Evolutionary conservation across 2,113 vertebrate species (phyloP), one percentile per base, ranked within the genome.

Genomic region (Mustela nigripes): DNA sequence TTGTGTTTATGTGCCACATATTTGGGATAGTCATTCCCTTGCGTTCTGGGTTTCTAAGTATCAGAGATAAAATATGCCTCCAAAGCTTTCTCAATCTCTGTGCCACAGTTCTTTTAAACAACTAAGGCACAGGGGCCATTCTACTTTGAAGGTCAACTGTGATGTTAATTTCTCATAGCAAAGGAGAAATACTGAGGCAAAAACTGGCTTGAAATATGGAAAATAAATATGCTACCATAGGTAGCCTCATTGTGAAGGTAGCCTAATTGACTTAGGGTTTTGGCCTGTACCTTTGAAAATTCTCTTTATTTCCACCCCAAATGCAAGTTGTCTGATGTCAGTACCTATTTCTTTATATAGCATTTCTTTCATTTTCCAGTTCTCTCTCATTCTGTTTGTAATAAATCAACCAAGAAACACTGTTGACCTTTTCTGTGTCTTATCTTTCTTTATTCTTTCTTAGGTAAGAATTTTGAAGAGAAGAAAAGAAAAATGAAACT

Each of bases 321-420:
- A 67, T 83, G 89, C 79, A 85, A 65, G 42, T 89, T 81, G 28
- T 86, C 60, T 87, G 73, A 56, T 86, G 71, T 96, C 80, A 90
- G 21, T 83, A 53, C 18, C 56, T 58, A 92, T 95, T 97, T 94
- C 39, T 86, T 94, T 82, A 63, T 19, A 95, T 42, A 93, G 22
- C 7, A 10, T 91, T 84, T 92, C 4, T 97, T 96, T 86, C 33
- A 56, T 92, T 97, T 84, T 88, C 39, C 3, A n/a, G 19, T 84
- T 96, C 50, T 60, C 82, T 16, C 31, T 92, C 62, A 91, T 96
- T 94, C 22, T 85, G n/a, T 33, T 76, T 92, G 33, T 94, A 82
- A 82, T 88, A 97, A 96, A 93, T 97, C 65, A 73, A 80, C 15
- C 24, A 67, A 85, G 53, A 86, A 91, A 86, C 6, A 90, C 21